phyloP scores from a whole-genome alignment of 1,140 invertebrate species.

The Trichonephila inaurata region DNA sequence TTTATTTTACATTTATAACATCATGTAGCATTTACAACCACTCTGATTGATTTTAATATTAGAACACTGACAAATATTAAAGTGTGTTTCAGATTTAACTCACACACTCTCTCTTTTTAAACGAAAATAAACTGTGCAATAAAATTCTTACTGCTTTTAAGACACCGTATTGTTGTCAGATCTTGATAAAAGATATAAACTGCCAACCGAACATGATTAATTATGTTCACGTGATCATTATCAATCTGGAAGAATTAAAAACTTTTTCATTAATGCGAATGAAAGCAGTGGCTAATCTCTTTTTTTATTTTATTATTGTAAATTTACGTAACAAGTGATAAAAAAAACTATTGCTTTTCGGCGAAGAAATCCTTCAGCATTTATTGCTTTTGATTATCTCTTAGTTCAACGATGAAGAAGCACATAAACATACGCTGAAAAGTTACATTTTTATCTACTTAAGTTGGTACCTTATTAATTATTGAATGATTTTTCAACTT shows the following conservation, averaged over 20 bases:
- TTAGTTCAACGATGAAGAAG: background rate
- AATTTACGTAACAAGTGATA: background rate
- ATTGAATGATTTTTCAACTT: no score
- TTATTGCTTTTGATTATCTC: slow-evolving; percentile 5
- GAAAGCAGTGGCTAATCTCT: background rate
- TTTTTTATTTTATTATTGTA: background rate
- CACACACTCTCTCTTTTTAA: no score
- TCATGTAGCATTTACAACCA: no score
- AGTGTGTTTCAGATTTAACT: no score
- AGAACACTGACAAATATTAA: no score
- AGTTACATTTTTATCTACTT: background rate
- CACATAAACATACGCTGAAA: background rate
- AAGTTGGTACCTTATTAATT: background rate
- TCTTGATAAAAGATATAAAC: background rate
- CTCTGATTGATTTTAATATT: no score
- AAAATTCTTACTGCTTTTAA: no score
- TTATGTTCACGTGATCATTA: background rate
- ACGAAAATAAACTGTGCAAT: no score
- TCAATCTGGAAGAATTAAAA: background rate
- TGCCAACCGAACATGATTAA: background rate
- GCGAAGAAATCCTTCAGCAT: background rate
- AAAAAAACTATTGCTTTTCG: background rate
- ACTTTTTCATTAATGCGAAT: background rate
- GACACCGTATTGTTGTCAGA: background rate
- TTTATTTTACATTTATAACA: no score